These are phyloP conservation scores for Habrosyne pyritoides DNA, from an alignment of 2,888 invertebrate genomes.

Conservation along the genomic window DNA sequence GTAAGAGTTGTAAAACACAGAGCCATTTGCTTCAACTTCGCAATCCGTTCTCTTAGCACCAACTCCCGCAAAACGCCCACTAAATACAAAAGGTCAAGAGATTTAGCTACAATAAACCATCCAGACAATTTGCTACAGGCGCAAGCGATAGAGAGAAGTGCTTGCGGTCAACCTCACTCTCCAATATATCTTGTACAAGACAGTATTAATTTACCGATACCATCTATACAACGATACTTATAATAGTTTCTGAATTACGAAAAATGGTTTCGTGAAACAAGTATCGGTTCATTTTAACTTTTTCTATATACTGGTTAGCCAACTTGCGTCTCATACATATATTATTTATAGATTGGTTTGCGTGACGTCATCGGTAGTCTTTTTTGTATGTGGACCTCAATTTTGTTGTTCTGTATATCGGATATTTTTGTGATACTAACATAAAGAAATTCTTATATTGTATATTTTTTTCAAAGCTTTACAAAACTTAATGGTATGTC, in stretches of 20 bases:
- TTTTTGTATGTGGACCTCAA: background rate
- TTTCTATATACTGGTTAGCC: background rate
- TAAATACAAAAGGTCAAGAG: slow-evolving; percentile 34
- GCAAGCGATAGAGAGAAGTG: slow-evolving; percentile 20
- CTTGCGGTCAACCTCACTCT: slow-evolving; percentile 22
- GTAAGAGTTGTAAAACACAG: background rate
- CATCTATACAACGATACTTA: slow-evolving; percentile 21
- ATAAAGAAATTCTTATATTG: background rate
- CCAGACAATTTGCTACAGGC: slow-evolving; percentile 26
- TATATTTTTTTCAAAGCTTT: background rate
- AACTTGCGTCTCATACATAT: background rate
- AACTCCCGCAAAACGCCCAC: slow-evolving; percentile 13
- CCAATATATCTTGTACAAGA: slow-evolving; percentile 33
- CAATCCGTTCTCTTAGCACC: slow-evolving; percentile 1
- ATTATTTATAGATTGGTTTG: background rate
- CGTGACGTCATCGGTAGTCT: background rate
- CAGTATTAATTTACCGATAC: slow-evolving; percentile 40
- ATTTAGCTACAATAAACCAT: slow-evolving; percentile 34
- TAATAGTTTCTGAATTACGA: slow-evolving; percentile 10
- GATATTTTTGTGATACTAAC: background rate
- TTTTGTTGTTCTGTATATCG: background rate
- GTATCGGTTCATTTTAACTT: slow-evolving; percentile 4
- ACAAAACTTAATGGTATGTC: background rate
- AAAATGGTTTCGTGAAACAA: background rate
- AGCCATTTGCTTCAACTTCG: background rate